Evolutionary conservation across 2,888 invertebrate species (phyloP), one percentile per base, ranked within the genome.

Genomic region (Magallana nippona): DNA sequence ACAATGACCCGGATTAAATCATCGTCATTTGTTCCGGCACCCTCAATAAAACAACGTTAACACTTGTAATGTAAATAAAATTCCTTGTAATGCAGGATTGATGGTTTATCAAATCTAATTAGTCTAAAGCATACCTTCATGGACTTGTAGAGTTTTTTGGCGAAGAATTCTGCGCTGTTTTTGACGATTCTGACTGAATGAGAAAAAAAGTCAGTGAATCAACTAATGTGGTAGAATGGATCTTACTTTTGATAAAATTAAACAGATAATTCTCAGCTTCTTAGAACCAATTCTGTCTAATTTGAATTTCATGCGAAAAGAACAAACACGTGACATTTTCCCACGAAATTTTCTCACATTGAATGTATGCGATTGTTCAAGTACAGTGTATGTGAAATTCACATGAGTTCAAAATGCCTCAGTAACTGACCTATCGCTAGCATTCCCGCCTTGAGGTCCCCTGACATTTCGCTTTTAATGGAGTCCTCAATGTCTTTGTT

Each of bases 61-160:
- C 44, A 44, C 44, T 44, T 44, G 44, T 44, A 8, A 44, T 44
- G 44, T 44, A 44, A 27, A 44, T 44, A 5, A 44, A 44, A 44
- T 62, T 62, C 44, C 3, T 8, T 32, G 32, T 32, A 32, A 32
- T 32, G 32, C 44, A 44, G 8, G 44, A 44, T 8, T 8, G 44
- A 44, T 0, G 5, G 44, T 44, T 44, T 44, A 44, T 44, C 27
- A 27, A 27, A 27, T 27, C 44, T 44, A 8, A 8, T 44, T 44
- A 44, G 44, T 44, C 8, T 44, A 15, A 15, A 1, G 55, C 71
- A 84, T 86, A 93, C 94, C 91, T 97, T 97, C 97, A 98, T 97
- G 80, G 97, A 96, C 93, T 97, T 96, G 94, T 98, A 96, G 82
- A 98, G 95, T 80, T 97, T 96, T 92, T 97, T 96, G 0, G 98